Evolutionary conservation across 2,797 vertebrate genomes (phyloP), one percentile per base, ranked within the genome.

Genomic region (Lacerta agilis): DNA sequence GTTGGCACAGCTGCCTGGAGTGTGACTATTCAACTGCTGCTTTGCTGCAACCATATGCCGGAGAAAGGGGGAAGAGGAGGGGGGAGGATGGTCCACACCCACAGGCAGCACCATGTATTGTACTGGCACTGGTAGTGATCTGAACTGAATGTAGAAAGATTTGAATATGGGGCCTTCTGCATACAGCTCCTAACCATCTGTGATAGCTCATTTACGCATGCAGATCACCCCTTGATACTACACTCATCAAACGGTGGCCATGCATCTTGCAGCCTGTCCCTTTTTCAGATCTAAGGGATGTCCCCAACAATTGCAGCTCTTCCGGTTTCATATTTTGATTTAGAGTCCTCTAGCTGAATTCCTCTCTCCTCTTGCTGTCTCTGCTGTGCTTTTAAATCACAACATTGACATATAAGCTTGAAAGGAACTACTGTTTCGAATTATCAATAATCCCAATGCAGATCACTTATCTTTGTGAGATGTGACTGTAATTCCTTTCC

Each of bases 401-500:
- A 83, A 18, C 64, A 88, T 25, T 88, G 36, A 72, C 80, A 78
- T 41, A 29, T 23, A 4, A 61, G 3, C 36, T 83, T 76, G 43
- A 86, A 79, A 86, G 13, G 43, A 33, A 18, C 33, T n/a, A 36
- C 45, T 72, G 49, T 83, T 78, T 88, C 33, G 8, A 71, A 58
- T 55, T 61, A 69, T 72, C 66, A 79, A 79, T 84, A 72, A 79
- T 84, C 20, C 75, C 61, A 77, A n/a, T 88, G 41, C 80, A 55
- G 23, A 88, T 83, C 81, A 58, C 64, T 79, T 69, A 61, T 87
- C 77, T 72, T 72, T 72, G 67, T 81, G 86, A 58, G 45, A 41
- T 84, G 23, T 81, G 61, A 80, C 85, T 75, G 78, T 43, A 3
- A 88, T 86, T 86, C 88, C 82, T 86, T 77, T 84, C 87, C 82